Conservation (phyloP, 2,797 vertebrate species). For the Gobionotothen gibberifrons region DNA sequence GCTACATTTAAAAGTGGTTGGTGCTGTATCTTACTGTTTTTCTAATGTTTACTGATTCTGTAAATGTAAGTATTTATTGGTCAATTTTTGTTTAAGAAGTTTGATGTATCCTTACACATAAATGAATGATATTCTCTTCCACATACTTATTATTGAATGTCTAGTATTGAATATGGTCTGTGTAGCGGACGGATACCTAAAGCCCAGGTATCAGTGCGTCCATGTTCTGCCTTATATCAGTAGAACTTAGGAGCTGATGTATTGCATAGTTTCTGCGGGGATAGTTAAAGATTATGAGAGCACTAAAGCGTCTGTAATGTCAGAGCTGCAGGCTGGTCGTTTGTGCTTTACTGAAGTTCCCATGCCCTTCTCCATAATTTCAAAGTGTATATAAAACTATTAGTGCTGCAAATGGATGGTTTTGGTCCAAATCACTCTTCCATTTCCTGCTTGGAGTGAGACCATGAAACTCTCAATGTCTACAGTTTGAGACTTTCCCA, state of each 20-base stretch:
- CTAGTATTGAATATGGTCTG: no score
- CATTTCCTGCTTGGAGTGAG: constrained; percentile 44
- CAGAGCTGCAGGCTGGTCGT: constrained; percentile 26
- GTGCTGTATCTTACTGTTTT: no score
- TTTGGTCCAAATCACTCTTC: constrained; percentile 3
- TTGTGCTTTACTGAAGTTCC: constrained; percentile 27
- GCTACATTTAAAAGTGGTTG: no score
- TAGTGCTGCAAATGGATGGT: constrained; percentile 19
- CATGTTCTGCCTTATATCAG: background rate
- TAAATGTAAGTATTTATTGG: no score
- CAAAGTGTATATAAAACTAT: constrained; percentile 44
- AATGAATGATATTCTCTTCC: no score
- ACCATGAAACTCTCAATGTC: constrained; percentile 55
- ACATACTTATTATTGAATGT: no score
- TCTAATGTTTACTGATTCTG: no score
- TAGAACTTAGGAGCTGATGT: background rate
- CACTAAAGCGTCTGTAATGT: constrained; percentile 22
- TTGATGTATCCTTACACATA: no score
- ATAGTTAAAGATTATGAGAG: constrained; percentile 30
- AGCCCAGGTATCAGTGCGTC: no score
- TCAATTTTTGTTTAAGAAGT: no score
- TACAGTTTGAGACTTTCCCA: constrained; percentile 56
- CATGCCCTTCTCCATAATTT: constrained; percentile 12
- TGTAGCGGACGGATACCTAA: no score
- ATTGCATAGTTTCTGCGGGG: background rate